Evolutionary conservation across 2,113 vertebrate species (phyloP), one percentile per base, ranked within the genome.

Genomic region (Pelvicachromis taeniatus): DNA sequence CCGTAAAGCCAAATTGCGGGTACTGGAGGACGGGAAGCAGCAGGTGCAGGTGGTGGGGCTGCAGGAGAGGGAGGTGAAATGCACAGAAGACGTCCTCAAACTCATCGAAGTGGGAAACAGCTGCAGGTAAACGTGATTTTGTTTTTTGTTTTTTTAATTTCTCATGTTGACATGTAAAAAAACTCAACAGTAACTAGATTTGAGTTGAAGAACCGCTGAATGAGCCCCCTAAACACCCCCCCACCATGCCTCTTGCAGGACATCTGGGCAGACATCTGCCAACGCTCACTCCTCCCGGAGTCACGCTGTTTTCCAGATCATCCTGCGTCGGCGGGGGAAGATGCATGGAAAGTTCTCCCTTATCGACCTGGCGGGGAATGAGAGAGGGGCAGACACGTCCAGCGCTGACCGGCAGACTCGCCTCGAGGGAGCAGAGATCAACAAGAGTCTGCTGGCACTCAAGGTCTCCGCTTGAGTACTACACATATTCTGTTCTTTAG

Each of bases 331-430:
- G 77, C 97, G 98, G 89, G 97, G 98, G 78, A 99, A 99, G 91
- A 96, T 99, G 95, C 98, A 99, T 92, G 98, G 98, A 68, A 99
- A 99, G 95, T 99, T 99, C 93, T 99, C 98, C 78, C 97, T 99
- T 59, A 99, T 99, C 19, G 98, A 99, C 92, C 95, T 99, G 96
- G 99, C 99, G 80, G 99, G 99, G 80, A 99, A 99, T 82, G 99
- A 99, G 95, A 95, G 99, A 83, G 99, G 99, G 55, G 99, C 99
- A 4, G 99, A 99, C 92, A 99, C 98, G 2, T 99, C 97, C 4
- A 99, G 98, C 85, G 98, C 99, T 1, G 99, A 99, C 89, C 97
- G 99, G 10, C 98, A 99, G 96, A 99, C 99, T 0, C 95, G 98
- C 35, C 97, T 99, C 56, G 99, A 99, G 95, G 99, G 99, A 88